phyloP scores from a whole-genome alignment of 37 sponge, comb jelly and placozoan genomes.

The Cliona cf. orientalis region DNA sequence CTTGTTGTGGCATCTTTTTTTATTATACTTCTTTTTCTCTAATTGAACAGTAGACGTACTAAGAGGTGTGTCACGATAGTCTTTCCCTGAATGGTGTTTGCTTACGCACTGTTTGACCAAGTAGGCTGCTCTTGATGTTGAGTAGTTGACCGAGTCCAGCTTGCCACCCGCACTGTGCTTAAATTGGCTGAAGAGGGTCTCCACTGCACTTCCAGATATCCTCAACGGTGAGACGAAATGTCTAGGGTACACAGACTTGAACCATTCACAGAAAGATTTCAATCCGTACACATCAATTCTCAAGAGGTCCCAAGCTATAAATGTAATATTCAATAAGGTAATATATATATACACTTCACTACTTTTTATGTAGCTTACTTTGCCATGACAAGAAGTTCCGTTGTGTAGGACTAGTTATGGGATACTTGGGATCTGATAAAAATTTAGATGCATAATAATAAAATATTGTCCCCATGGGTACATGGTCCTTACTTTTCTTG shows the following conservation, averaged over 20 bases:
- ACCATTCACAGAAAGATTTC: conserved; percentile 7
- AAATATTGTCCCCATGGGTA: too few relatives aligned
- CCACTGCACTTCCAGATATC: conserved; percentile 37
- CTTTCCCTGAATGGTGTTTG: conserved; percentile 23
- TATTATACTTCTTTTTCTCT: conserved; percentile 1
- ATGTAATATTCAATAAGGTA: background rate
- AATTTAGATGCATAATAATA: background rate
- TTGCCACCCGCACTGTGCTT: conserved; percentile 5
- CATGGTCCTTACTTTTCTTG: conserved; percentile 14
- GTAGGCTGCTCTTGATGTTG: conserved; percentile 18
- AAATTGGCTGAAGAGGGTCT: conserved; percentile 23
- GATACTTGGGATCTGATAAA: background rate
- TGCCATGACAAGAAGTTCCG: conserved; percentile 29
- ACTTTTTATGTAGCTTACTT: conserved; percentile 10
- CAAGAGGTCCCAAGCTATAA: conserved; percentile 34
- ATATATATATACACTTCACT: too few relatives aligned
- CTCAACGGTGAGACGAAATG: background rate
- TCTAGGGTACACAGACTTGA: background rate
- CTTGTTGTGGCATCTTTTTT: background rate
- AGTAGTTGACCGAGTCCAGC: conserved; percentile 7
- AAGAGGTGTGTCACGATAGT: conserved; percentile 31
- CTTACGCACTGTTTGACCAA: background rate
- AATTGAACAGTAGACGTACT: background rate
- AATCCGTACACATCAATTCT: conserved; percentile 19
- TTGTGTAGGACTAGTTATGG: background rate